A percentile compares a stretch with the other conserved stretches of the same genome.
phyloP scores from a whole-genome alignment of 2,113 vertebrate species.

The Oophaga pumilio region DNA sequence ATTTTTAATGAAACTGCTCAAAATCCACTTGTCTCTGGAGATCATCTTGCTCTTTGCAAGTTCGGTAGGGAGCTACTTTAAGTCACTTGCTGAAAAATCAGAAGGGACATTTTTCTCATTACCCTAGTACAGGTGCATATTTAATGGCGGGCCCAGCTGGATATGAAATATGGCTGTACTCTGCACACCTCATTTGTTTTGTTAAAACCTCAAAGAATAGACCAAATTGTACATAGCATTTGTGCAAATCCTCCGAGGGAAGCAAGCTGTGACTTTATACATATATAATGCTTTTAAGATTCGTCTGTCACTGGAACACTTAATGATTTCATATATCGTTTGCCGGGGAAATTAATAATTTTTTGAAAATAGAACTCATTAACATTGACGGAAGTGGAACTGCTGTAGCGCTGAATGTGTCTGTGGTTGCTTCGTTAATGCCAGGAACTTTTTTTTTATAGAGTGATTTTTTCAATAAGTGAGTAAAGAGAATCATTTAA shows the following conservation, averaged over 20 bases:
- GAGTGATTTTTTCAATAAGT: conserved; percentile 1
- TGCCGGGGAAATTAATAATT: conserved; percentile 31
- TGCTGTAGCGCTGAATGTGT: not conserved
- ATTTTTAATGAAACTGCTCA: conserved; percentile 48
- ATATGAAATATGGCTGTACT: conserved; percentile 46
- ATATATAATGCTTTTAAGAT: conserved; percentile 46
- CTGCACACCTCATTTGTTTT: conserved; percentile 54
- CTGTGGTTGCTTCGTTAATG: conserved; percentile 2
- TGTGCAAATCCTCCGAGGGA: conserved; percentile 30
- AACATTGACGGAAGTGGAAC: conserved; percentile 18
- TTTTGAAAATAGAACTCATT: conserved; percentile 38
- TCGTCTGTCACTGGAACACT: not conserved
- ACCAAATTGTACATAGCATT: conserved; percentile 13
- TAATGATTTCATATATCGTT: conserved; percentile 41
- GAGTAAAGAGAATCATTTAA: conserved; percentile 9
- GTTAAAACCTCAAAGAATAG: conserved; percentile 43
- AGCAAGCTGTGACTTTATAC: conserved; percentile 37
- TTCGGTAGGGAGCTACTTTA: conserved; percentile 46
- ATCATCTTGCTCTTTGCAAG: conserved; percentile 54
- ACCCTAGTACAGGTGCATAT: conserved; percentile 56
- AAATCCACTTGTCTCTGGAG: conserved; percentile 55
- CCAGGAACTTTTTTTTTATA: not conserved
- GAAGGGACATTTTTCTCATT: conserved; percentile 56
- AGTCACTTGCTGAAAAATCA: conserved; percentile 49
- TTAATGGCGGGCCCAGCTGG: conserved; percentile 52